These are phyloP conservation scores for Cryptoleucopteryx plumbea DNA, from an alignment of 2,113 vertebrate species.

Conservation along the genomic window DNA sequence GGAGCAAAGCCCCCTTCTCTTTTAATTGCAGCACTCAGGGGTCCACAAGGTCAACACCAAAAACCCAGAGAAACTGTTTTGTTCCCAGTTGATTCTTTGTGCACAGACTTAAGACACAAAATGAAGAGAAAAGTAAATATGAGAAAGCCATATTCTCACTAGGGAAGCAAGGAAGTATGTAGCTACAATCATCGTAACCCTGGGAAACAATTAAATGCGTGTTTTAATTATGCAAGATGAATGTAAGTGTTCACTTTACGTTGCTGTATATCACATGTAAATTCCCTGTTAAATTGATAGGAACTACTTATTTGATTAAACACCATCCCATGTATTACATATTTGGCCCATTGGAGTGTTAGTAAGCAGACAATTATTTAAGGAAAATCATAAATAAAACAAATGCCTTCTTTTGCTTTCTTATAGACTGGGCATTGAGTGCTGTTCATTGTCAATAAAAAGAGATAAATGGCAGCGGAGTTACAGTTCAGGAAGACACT, in stretches of 20 bases:
- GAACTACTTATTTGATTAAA: not conserved
- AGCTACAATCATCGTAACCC: not conserved
- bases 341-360: not conserved
- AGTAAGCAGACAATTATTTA: not conserved
- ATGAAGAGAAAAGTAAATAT: not conserved
- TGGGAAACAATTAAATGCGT: not conserved
- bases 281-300: not conserved
- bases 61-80: not conserved
- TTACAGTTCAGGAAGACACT: not conserved
- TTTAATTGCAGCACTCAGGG: not conserved
- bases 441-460: not conserved
- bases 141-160: not conserved
- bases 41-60: not conserved
- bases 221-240: not conserved
- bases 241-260: not conserved
- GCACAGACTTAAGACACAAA: not conserved
- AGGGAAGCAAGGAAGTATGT: not conserved
- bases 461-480: not conserved
- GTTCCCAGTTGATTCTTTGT: not conserved
- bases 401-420: not conserved
- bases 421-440: not conserved
- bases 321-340: not conserved
- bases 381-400: not conserved
- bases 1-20: not conserved
- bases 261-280: not conserved